Evolutionary conservation across 1,140 invertebrate genomes (phyloP).

Genomic region (Anastrepha obliqua): DNA sequence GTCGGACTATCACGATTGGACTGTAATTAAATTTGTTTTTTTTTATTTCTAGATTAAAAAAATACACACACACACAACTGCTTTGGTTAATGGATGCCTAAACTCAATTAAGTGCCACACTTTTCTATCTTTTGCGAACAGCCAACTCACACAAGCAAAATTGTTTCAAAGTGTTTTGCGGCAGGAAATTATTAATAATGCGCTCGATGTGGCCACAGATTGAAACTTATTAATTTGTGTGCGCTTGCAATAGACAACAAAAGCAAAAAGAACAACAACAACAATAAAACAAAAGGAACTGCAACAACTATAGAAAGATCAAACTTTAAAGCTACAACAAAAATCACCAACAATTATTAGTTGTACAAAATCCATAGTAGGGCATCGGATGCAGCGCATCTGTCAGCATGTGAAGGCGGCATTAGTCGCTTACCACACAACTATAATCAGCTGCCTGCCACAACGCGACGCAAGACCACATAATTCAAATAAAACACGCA

Average conservation of each 20-base stretch:
- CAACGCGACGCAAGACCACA: conserved; percentile 37
- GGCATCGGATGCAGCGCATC: conserved; percentile 34
- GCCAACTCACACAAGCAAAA: too few species aligned
- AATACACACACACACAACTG: too few species aligned
- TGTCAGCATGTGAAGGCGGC: conserved; percentile 7
- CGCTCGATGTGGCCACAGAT: conserved; percentile 22
- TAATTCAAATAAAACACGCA: conserved; percentile 42
- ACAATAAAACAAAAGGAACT: not conserved
- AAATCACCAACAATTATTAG: conserved; percentile 9
- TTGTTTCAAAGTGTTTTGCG: conserved; percentile 26
- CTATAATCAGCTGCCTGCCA: conserved; percentile 42
- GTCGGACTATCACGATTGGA: too few species aligned
- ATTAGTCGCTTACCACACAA: conserved; percentile 26
- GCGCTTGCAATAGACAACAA: conserved; percentile 11
- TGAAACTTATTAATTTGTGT: conserved; percentile 43
- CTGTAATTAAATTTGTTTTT: too few species aligned
- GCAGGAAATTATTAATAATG: conserved; percentile 52
- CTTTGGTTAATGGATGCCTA: too few species aligned
- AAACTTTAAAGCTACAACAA: not conserved
- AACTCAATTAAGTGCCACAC: too few species aligned
- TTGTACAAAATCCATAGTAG: not conserved
- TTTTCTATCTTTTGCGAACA: too few species aligned
- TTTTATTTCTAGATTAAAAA: too few species aligned
- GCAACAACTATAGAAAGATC: not conserved
- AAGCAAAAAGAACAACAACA: not conserved